phyloP scores from a whole-genome alignment of 2,797 vertebrate species.

The Glyptemys insculpta region DNA sequence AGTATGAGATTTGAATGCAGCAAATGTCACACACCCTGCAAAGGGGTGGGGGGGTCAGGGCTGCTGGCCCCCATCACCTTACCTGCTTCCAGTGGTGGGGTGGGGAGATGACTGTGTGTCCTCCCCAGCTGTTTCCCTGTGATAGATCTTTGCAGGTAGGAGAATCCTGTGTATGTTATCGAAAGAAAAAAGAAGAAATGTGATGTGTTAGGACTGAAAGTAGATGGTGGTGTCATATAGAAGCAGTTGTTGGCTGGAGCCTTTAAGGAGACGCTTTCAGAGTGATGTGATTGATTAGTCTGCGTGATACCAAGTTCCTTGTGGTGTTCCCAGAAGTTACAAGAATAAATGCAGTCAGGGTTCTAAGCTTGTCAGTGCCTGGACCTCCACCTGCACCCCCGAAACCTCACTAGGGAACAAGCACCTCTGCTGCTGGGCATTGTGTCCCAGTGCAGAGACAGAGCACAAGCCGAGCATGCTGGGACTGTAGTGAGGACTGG shows the following conservation, averaged over 20 bases:
- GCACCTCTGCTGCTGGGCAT: not conserved
- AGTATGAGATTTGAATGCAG: not conserved
- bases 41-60: too few relatives aligned
- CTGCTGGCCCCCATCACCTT: not conserved
- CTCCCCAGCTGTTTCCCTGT: not conserved
- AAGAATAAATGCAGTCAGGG: not conserved
- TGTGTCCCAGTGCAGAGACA: not conserved
- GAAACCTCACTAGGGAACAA: not conserved
- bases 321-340: too few relatives aligned
- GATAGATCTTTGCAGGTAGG: not conserved
- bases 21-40: not conserved
- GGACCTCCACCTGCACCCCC: not conserved
- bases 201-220: not conserved
- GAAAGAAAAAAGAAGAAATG: not conserved
- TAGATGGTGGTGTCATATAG: not conserved
- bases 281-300: too few relatives aligned
- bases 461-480: not conserved
- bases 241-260: too few relatives aligned
- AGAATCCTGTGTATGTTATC: not conserved
- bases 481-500: not conserved
- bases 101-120: not conserved
- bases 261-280: too few relatives aligned
- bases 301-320: too few relatives aligned
- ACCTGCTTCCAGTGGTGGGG: not conserved
- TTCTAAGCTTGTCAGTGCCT: not conserved